Conservation (phyloP, 2,113 vertebrate species). For the Brachypteracias leptosomus region DNA sequence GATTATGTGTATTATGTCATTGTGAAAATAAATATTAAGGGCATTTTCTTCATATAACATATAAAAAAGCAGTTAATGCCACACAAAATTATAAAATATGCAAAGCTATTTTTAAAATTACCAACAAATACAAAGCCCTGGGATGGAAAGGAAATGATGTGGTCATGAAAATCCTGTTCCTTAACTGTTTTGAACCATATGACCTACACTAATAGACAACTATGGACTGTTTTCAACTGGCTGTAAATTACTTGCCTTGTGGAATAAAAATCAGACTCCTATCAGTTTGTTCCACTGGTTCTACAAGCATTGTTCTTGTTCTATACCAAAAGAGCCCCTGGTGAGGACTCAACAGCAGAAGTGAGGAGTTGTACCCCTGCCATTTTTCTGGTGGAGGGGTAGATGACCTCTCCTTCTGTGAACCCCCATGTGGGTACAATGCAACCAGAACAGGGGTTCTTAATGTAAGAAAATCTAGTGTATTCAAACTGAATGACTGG, state of each 20-base stretch:
- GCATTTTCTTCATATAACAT: background rate
- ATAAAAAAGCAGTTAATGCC: background rate
- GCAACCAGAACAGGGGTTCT: background rate
- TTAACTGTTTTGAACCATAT: background rate
- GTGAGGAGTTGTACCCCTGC: background rate
- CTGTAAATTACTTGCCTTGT: background rate
- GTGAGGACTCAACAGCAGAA: background rate
- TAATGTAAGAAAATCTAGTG: background rate
- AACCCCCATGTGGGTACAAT: background rate
- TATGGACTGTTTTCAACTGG: background rate
- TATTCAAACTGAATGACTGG: background rate
- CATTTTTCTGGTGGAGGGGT: background rate
- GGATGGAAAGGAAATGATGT: background rate
- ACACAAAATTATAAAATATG: background rate
- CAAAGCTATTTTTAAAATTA: background rate
- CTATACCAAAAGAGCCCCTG: background rate
- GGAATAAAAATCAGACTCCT: background rate
- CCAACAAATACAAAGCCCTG: background rate
- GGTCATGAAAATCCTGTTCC: background rate
- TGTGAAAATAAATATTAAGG: constrained; percentile 18
- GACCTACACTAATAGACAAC: background rate
- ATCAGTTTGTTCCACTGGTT: background rate
- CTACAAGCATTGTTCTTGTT: background rate
- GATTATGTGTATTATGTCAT: background rate
- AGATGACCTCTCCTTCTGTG: background rate